Conservation (phyloP, 2,888 invertebrate genomes). For the Leptarthrus brevirostris region DNA sequence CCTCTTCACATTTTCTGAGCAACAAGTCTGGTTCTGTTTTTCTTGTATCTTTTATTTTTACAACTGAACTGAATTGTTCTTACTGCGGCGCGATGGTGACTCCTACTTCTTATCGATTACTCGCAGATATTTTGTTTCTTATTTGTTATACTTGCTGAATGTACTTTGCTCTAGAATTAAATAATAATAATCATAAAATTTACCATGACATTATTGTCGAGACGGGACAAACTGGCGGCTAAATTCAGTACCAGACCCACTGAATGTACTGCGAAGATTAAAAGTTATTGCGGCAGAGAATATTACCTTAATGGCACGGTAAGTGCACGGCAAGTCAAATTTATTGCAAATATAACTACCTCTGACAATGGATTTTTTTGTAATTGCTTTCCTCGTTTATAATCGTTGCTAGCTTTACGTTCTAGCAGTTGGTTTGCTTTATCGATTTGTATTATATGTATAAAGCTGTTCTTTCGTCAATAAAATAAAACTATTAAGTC, state of each 20-base stretch:
- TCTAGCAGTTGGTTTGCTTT: no score
- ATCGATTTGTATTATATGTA: no score
- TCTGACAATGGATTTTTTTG: no score
- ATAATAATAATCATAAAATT: slow-evolving; percentile 51
- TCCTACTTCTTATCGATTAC: slow-evolving; percentile 28
- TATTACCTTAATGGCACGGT: not conserved
- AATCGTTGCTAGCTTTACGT: no score
- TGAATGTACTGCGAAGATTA: not conserved
- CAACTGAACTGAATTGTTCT: slow-evolving; percentile 18
- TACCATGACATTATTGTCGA: slow-evolving; percentile 45
- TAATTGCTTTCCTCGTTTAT: no score
- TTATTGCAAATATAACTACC: not conserved
- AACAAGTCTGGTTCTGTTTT: slow-evolving; percentile 12
- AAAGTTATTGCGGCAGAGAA: slow-evolving; percentile 6
- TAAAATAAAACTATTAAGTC: no score
- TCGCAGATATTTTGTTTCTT: slow-evolving; percentile 1
- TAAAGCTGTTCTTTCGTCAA: no score
- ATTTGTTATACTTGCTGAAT: slow-evolving; percentile 46
- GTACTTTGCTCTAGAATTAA: slow-evolving; percentile 49
- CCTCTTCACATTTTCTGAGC: slow-evolving; percentile 44
- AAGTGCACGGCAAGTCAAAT: slow-evolving; percentile 12
- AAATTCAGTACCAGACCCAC: not conserved
- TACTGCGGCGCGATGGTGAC: not conserved
- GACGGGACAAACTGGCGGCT: slow-evolving; percentile 8
- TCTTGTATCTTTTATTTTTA: not conserved